Percentiles rank a stretch among this genome's conserved stretches.
Evolutionary conservation across 2,797 vertebrate genomes (phyloP).

Genomic region (Periophthalmus magnuspinnatus): DNA sequence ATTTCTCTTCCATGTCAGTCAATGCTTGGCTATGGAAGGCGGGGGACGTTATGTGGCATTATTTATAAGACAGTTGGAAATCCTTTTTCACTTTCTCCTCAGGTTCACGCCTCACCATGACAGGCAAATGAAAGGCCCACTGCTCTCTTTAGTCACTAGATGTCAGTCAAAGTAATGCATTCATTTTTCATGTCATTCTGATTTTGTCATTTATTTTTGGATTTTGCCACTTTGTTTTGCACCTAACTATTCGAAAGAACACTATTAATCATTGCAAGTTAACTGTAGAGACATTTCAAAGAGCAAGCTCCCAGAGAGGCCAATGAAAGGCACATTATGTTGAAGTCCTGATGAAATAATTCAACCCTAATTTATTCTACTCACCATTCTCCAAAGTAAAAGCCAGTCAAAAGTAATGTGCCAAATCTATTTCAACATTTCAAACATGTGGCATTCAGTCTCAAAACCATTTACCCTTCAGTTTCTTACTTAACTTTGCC

Average conservation of each 20-base stretch:
- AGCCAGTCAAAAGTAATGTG: background rate
- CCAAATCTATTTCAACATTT: background rate
- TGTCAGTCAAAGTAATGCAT: constrained; percentile 47
- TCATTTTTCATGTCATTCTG: constrained; percentile 48
- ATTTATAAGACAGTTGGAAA: constrained; percentile 29
- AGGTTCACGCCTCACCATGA: constrained; percentile 34
- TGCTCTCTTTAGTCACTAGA: constrained; percentile 45
- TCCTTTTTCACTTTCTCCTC: constrained; percentile 17
- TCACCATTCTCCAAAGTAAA: background rate
- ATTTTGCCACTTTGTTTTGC: background rate
- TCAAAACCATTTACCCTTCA: background rate
- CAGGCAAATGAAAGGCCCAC: constrained; percentile 39
- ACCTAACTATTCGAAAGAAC: background rate
- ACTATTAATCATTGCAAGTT: constrained; percentile 22
- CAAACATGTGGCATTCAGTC: background rate
- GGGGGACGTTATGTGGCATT: constrained; percentile 11
- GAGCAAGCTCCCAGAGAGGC: background rate
- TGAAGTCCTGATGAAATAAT: background rate
- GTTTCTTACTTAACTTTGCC: background rate
- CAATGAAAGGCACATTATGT: constrained; percentile 5
- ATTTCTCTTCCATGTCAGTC: constrained; percentile 17
- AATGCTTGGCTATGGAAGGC: constrained; percentile 16
- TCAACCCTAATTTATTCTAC: background rate
- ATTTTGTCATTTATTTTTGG: constrained; percentile 6
- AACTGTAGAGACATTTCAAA: background rate